A percentile compares a stretch with the other conserved stretches of the same genome.
These are phyloP conservation scores for Pseudococcus longispinus DNA, from an alignment of 2,888 invertebrate species.

Conservation along the genomic window DNA sequence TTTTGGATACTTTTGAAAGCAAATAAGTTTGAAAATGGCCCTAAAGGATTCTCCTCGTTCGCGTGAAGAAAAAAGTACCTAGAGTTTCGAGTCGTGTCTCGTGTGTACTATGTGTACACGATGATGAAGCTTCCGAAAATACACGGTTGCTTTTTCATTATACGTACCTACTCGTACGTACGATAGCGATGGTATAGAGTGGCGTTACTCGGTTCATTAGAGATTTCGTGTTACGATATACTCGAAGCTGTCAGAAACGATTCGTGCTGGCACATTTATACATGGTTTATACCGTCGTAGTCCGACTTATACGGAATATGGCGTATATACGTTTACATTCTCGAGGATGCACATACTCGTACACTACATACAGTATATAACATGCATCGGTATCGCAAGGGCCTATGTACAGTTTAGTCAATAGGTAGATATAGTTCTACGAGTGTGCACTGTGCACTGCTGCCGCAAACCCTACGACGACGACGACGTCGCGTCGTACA, in stretches of 20 bases:
- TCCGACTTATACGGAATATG: not conserved
- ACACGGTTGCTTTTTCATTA: not conserved
- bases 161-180: not conserved
- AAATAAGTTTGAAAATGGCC: too few species aligned
- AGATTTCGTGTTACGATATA: not conserved
- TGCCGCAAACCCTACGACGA: not conserved
- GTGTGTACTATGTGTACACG: not conserved
- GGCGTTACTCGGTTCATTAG: not conserved
- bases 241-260: slow-evolving; percentile 16
- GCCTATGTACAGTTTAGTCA: not conserved
- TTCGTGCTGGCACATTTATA: slow-evolving; percentile 13
- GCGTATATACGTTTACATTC: not conserved
- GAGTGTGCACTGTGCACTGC: too few species aligned
- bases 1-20: too few species aligned
- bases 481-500: not conserved
- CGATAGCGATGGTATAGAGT: not conserved
- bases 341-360: not conserved
- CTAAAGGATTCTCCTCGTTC: too few species aligned
- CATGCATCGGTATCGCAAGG: not conserved
- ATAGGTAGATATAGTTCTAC: not conserved
- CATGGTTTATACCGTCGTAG: not conserved
- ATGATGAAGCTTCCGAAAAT: not conserved
- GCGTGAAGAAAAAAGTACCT: not conserved
- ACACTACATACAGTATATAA: not conserved
- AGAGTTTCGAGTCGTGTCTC: not conserved